phyloP scores from a whole-genome alignment of 2,797 vertebrate species.

The Spinibarbus caldwelli region DNA sequence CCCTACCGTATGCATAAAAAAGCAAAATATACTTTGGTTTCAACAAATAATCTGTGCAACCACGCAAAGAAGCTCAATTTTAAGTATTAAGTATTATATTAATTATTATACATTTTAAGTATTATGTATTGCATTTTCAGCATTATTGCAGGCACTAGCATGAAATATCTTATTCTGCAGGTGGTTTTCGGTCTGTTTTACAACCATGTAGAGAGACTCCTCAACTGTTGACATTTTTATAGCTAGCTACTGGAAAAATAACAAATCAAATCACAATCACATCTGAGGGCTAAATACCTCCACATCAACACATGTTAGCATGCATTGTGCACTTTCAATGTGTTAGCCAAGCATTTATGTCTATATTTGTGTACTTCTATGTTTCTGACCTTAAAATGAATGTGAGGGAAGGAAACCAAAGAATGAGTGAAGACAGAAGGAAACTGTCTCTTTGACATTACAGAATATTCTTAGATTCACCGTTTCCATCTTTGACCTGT shows the following conservation, averaged over 20 bases:
- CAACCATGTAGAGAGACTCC: neutral
- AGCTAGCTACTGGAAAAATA: neutral
- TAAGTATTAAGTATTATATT: neutral
- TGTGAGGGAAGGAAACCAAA: constrained; percentile 15
- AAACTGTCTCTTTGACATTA: neutral
- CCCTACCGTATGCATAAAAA: no score
- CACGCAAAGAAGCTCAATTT: no score
- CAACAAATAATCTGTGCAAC: no score
- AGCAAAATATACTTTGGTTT: no score
- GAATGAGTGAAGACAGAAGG: constrained; percentile 1
- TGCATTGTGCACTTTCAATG: neutral
- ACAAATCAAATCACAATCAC: neutral
- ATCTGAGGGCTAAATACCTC: neutral
- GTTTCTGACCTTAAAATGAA: neutral
- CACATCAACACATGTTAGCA: neutral
- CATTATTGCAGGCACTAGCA: neutral
- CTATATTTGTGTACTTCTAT: neutral
- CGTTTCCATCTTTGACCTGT: constrained; percentile 27
- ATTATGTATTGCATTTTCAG: no score
- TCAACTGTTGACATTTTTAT: neutral
- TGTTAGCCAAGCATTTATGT: neutral
- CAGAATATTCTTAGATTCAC: constrained; percentile 13
- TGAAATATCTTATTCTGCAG: neutral
- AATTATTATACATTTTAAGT: no score
- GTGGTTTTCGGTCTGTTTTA: neutral